Conservation (phyloP, 2,888 invertebrate species). For the Scotopteryx bipunctaria region DNA sequence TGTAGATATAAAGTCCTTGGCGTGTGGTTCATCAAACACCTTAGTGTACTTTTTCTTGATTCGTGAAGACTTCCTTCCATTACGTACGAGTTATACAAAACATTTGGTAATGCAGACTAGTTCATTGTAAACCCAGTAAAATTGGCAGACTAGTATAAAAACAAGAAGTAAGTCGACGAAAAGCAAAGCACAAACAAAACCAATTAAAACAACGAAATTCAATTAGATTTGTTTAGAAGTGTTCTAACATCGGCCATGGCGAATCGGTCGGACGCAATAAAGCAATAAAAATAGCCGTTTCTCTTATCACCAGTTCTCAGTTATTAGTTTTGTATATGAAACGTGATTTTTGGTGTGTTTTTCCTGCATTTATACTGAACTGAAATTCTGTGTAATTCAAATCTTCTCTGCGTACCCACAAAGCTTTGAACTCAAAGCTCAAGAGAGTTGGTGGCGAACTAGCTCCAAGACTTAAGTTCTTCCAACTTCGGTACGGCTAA, state of each 20-base stretch:
- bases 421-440: too few relatives aligned
- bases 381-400: neutral
- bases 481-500: neutral
- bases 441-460: too few relatives aligned
- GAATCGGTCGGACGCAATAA: slow-evolving; percentile 30
- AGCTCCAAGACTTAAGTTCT: neutral
- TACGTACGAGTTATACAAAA: too few relatives aligned
- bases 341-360: slow-evolving; percentile 22
- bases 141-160: slow-evolving; percentile 1
- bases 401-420: too few relatives aligned
- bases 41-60: too few relatives aligned
- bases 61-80: too few relatives aligned
- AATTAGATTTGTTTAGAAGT: slow-evolving; percentile 31
- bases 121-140: neutral
- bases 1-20: too few relatives aligned
- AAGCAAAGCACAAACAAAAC: neutral
- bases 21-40: too few relatives aligned
- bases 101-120: too few relatives aligned
- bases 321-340: slow-evolving; percentile 34
- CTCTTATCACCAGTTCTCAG: slow-evolving; percentile 35
- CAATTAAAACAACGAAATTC: slow-evolving; percentile 25
- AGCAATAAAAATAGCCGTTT: slow-evolving; percentile 32
- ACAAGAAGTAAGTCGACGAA: too few relatives aligned
- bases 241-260: slow-evolving; percentile 28
- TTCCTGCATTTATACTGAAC: slow-evolving; percentile 7